Evolutionary conservation across 1,140 invertebrate genomes (phyloP), one percentile per base, ranked within the genome.

Genomic region (Pissodes strobi): DNA sequence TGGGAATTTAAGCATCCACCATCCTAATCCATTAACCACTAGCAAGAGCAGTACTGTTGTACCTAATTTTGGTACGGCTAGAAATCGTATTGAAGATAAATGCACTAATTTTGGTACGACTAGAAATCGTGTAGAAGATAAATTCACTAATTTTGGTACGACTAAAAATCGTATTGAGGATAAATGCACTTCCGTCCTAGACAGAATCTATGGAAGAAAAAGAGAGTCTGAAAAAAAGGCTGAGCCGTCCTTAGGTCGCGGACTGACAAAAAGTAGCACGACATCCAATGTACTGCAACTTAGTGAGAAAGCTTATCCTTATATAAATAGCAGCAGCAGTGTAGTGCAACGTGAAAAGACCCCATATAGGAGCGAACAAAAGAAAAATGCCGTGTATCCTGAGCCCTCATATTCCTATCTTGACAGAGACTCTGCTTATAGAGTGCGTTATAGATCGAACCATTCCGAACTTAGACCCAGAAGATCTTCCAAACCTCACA

Each of bases 111-210:
- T n/a, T 63, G 53, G 74, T 63, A n/a, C 71, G 84, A 85, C 86
- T 1, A 39, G 23, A 23, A n/a, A n/a, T n/a, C n/a, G n/a, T n/a
- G n/a, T n/a, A n/a, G n/a, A n/a, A n/a, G n/a, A n/a, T n/a, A n/a
- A n/a, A n/a, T n/a, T n/a, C n/a, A n/a, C n/a, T n/a, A n/a, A n/a
- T n/a, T n/a, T n/a, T n/a, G n/a, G 74, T 63, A n/a, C 72, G 83
- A 84, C 86, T 1, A 51, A 30, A 23, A 86, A 78, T 60, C 83
- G 88, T 1, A 74, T 90, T 58, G 88, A 90, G 76, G 87, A 90
- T 69, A 90, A 90, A 76, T 90, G 90, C 76, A 85, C 86, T 8
- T 82, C 86, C 8, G 82, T 89, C 15, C 79, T 90, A 62, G 89
- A 90, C 65, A 83, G 83, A 63, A 85, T 89, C 52, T 84, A 85